phyloP scores from a whole-genome alignment of 2,888 invertebrate species.

The Esperia sulphurella region DNA sequence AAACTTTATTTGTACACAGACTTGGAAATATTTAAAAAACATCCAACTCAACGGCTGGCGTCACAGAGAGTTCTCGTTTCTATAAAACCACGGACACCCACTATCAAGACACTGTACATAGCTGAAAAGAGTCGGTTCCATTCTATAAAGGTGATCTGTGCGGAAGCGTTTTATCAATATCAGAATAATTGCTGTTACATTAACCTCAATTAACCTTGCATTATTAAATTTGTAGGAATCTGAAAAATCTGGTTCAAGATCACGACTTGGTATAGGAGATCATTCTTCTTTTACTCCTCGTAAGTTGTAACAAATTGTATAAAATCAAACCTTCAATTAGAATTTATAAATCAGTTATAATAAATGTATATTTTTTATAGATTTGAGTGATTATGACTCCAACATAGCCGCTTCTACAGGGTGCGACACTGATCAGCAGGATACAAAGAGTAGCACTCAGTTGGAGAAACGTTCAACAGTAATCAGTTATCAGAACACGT shows the following conservation, averaged over 20 bases:
- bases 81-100: conserved; percentile 52
- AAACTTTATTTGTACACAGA: conserved; percentile 24
- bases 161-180: not conserved
- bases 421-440: conserved; percentile 28
- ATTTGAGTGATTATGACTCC: conserved; percentile 41
- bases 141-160: conserved; percentile 43
- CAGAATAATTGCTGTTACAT: not conserved
- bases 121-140: conserved; percentile 54
- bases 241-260: conserved; percentile 52
- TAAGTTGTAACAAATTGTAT: conserved; percentile 29
- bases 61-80: conserved; percentile 58
- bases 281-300: conserved; percentile 55
- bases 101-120: conserved; percentile 57
- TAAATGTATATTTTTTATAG: conserved; percentile 29
- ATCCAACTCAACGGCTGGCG: conserved; percentile 29
- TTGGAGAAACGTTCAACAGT: conserved; percentile 30
- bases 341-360: not conserved
- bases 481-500: conserved; percentile 34
- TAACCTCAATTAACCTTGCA: not conserved
- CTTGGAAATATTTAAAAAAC: conserved; percentile 52
- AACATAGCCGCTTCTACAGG: conserved; percentile 32
- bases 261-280: conserved; percentile 60
- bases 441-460: conserved; percentile 28
- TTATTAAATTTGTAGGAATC: conserved; percentile 40
- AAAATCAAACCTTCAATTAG: not conserved